Conservation (phyloP, 2,888 invertebrate genomes). For the Mylabris sibirica region DNA sequence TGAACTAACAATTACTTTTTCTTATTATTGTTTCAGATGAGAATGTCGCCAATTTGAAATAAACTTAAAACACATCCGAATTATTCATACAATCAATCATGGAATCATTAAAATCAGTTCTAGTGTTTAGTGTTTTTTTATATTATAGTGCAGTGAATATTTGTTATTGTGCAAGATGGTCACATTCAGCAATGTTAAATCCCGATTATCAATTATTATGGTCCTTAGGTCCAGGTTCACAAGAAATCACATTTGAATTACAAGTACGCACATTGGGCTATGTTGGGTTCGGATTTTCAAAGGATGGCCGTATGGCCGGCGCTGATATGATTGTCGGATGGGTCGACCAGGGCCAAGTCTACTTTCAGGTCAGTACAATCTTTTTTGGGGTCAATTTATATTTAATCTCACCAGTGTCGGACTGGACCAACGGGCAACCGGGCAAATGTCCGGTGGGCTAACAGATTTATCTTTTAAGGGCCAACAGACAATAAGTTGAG, state of each 20-base stretch:
- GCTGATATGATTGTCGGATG: constrained; percentile 90
- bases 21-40: constrained; percentile 43
- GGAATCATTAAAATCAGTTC: constrained; percentile 40
- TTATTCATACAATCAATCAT: constrained; percentile 36
- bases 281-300: constrained; percentile 87
- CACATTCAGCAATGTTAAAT: constrained; percentile 64
- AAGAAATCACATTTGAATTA: constrained; percentile 83
- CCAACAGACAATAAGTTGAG: too few relatives aligned
- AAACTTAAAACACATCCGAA: not conserved
- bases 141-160: constrained; percentile 54
- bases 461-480: too few relatives aligned
- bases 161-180: constrained; percentile 57
- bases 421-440: too few relatives aligned
- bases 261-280: constrained; percentile 86
- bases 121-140: constrained; percentile 52
- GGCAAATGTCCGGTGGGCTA: too few relatives aligned
- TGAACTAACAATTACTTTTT: constrained; percentile 11
- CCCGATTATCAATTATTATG: constrained; percentile 71
- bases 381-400: not conserved
- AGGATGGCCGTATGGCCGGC: constrained; percentile 79
- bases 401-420: too few relatives aligned
- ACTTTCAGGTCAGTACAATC: constrained; percentile 75
- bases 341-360: constrained; percentile 83
- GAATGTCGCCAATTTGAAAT: constrained; percentile 24
- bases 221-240: constrained; percentile 74